phyloP scores from a whole-genome alignment of 2,113 vertebrate species.

The Poeciliopsis turrubarensis region DNA sequence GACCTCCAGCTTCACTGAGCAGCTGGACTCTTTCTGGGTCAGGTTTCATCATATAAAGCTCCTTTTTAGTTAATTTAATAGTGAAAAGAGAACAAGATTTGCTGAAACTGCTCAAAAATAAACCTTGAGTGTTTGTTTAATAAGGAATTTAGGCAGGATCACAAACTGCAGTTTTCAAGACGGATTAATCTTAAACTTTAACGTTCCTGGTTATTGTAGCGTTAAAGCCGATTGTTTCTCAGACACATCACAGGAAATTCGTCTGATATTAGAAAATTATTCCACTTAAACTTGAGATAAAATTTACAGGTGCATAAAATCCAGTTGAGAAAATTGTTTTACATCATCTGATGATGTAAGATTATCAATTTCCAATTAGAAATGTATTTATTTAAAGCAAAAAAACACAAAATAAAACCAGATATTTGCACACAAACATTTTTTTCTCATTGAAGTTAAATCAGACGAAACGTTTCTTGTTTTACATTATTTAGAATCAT shows the following conservation, averaged over 20 bases:
- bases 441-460: no score
- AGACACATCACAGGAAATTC: not conserved
- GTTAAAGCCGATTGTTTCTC: not conserved
- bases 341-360: not conserved
- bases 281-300: not conserved
- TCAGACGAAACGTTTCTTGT: no score
- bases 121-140: not conserved
- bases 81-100: not conserved
- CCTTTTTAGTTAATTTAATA: no score
- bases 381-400: no score
- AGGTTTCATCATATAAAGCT: no score
- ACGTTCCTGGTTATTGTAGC: not conserved
- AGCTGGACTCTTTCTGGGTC: no score
- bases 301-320: not conserved
- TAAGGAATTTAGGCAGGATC: not conserved
- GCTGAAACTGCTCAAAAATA: not conserved
- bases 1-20: not conserved
- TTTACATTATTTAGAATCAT: no score
- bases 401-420: no score
- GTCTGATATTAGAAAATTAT: not conserved
- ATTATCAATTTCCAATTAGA: no score
- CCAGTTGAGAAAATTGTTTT: no score
- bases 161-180: not conserved
- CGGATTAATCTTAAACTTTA: constrained; percentile 3
- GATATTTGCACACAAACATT: no score